Conservation (phyloP, 2,797 vertebrate genomes). For the Rhinophrynus dorsalis region DNA sequence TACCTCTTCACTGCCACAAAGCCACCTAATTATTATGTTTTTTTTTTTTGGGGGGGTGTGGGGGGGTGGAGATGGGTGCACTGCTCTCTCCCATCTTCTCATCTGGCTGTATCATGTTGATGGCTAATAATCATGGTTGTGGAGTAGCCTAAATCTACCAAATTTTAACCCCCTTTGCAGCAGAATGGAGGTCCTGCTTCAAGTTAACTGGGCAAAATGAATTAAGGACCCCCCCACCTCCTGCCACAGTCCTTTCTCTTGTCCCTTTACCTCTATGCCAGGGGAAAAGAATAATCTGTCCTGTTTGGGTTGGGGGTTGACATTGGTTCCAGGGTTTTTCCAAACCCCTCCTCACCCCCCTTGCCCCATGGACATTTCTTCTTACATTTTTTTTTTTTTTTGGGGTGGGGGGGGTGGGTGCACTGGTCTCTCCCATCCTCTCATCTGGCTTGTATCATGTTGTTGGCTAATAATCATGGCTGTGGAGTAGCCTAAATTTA, state of each 20-base stretch:
- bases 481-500: conserved; percentile 23
- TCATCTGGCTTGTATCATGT: conserved; percentile 31
- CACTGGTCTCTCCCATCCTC: conserved; percentile 5
- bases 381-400: too few relatives aligned
- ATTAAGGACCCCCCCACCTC: not conserved
- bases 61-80: too few relatives aligned
- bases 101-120: conserved; percentile 18
- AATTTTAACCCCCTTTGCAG: conserved; percentile 4
- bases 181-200: conserved; percentile 1
- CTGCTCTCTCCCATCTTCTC: conserved; percentile 21
- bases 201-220: conserved; percentile 13
- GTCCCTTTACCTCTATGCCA: conserved; percentile 46
- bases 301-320: conserved; percentile 28
- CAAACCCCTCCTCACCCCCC: conserved; percentile 39
- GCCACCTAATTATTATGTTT: too few relatives aligned
- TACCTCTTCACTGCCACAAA: conserved; percentile 41
- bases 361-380: conserved; percentile 45
- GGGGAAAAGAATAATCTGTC: conserved; percentile 40
- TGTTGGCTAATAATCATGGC: conserved; percentile 16
- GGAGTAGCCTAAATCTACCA: conserved; percentile 15
- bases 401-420: too few relatives aligned
- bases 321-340: conserved; percentile 32
- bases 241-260: conserved; percentile 30
- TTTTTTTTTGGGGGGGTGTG: conserved; percentile 32
- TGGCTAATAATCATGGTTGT: conserved; percentile 16